A percentile compares a stretch with the other conserved stretches of the same genome.
phyloP scores from a whole-genome alignment of 2,797 vertebrate genomes.

The Phrynocephalus vlangalii region DNA sequence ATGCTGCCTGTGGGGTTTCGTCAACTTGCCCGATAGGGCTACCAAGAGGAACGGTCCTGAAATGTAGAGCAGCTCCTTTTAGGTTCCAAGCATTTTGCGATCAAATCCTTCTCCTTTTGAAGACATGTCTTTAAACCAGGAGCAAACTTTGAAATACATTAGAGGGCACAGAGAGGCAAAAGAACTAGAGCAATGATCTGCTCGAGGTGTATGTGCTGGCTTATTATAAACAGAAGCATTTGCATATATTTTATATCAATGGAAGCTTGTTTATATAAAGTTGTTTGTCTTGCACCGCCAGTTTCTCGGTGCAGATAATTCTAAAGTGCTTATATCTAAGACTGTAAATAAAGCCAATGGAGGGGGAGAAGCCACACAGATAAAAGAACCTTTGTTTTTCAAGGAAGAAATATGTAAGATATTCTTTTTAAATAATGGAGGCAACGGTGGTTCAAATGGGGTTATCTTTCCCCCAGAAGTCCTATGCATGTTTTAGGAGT shows the following conservation, averaged over 20 bases:
- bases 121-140: neutral
- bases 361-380: neutral
- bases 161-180: neutral
- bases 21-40: neutral
- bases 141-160: neutral
- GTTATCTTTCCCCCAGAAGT: neutral
- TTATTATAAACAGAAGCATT: conserved; percentile 1
- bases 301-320: neutral
- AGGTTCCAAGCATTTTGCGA: neutral
- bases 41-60: neutral
- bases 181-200: neutral
- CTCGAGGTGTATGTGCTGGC: neutral
- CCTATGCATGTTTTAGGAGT: neutral
- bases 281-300: neutral
- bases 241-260: neutral
- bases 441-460: neutral
- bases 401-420: neutral
- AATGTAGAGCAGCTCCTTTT: neutral
- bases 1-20: neutral
- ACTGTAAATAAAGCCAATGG: neutral
- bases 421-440: too few species aligned
- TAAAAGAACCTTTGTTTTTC: neutral
- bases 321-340: neutral
- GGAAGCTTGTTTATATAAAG: neutral
- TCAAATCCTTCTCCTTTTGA: neutral